Evolutionary conservation across 2,797 vertebrate species (phyloP), one percentile per base, ranked within the genome.

Genomic region (Epinephelus malabaricus): DNA sequence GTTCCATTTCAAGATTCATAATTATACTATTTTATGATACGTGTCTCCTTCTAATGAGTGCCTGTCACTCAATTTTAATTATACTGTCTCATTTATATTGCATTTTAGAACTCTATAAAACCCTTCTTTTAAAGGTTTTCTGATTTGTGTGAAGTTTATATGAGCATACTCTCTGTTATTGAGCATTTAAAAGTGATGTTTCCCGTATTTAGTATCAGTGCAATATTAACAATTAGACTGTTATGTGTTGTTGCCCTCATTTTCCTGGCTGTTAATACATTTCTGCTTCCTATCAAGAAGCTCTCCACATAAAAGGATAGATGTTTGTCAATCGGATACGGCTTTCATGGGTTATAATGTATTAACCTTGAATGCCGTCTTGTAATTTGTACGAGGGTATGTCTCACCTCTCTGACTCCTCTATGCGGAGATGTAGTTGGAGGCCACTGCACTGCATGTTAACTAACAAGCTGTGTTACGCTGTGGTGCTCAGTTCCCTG

Each of bases 331-430:
- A n/a, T 38, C 51, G 25, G 30, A 47, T 21, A 3, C 3, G 30
- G 27, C n/a, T 38, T 47, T 47, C 27, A 49, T 6, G 0, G 10
- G 49, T 66, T 54, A 53, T 25, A 55, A 75, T 79, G 15, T 47
- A 19, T 58, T 71, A 53, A 75, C 67, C 45, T 54, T 54, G 21
- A 72, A 19, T 58, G 21, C 38, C 0, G 0, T 4, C 72, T 18
- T 18, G 11, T 58, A 21, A 62, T 51, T 23, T 63, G 23, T 54
- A 11, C 23, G 0, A 18, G 43, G 23, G 25, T 21, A 19, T 19
- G 40, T 15, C 40, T 69, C 68, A 38, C 58, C 66, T 66, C 30
- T 51, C 27, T 69, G 46, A 65, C 69, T 73, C 58, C 43, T 46
- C 21, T 56, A 8, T 50, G 56, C 49, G 45, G 27, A 61, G 54